phyloP scores from a whole-genome alignment of 2,888 invertebrate species.

The Heliothis peltigera region DNA sequence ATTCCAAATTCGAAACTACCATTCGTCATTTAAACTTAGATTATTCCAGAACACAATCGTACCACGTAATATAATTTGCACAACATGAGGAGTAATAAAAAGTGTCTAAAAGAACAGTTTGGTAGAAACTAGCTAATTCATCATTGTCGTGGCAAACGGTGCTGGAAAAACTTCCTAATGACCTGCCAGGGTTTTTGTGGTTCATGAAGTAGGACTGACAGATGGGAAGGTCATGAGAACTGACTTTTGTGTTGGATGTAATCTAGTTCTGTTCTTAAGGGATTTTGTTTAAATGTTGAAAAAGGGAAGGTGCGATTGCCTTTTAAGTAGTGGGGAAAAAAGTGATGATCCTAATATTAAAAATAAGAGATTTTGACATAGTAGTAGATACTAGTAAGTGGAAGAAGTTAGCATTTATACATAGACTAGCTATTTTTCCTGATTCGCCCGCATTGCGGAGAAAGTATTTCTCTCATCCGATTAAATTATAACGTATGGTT shows the following conservation, averaged over 20 bases:
- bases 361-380: no score
- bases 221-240: slow-evolving; percentile 40
- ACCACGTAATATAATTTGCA: slow-evolving; percentile 37
- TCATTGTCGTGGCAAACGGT: slow-evolving; percentile 73
- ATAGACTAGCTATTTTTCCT: no score
- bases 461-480: no score
- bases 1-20: slow-evolving; percentile 38
- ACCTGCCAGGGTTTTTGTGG: slow-evolving; percentile 69
- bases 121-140: slow-evolving; percentile 67
- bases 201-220: slow-evolving; percentile 52
- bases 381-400: no score
- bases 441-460: no score
- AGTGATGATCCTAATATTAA: no score
- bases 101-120: slow-evolving; percentile 49
- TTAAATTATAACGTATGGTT: no score
- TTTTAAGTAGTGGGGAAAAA: background rate
- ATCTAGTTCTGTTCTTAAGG: slow-evolving; percentile 23
- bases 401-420: no score
- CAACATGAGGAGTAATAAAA: slow-evolving; percentile 58
- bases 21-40: slow-evolving; percentile 39
- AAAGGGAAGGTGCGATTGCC: slow-evolving; percentile 3
- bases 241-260: slow-evolving; percentile 47
- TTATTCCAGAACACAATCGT: slow-evolving; percentile 48
- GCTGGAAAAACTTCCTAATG: slow-evolving; percentile 75
- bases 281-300: slow-evolving; percentile 28